Evolutionary conservation across 2,888 invertebrate species (phyloP).

Genomic region (Drosophila lutescens): DNA sequence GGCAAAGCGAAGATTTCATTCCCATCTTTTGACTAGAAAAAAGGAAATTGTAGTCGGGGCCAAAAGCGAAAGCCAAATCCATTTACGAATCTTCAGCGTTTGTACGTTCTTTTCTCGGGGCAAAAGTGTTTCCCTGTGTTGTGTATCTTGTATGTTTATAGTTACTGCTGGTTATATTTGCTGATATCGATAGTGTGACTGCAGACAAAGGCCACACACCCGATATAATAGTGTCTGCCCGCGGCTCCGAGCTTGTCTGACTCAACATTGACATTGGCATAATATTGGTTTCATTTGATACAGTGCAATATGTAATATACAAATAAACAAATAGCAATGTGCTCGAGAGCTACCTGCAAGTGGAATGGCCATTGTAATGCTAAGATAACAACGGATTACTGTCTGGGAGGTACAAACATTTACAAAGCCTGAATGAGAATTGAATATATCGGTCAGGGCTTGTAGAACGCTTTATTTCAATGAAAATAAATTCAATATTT

Average conservation of each 20-base stretch:
- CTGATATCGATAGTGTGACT: slow-evolving; percentile 18
- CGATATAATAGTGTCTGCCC: slow-evolving; percentile 37
- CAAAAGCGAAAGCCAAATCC: slow-evolving; percentile 31
- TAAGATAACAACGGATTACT: slow-evolving; percentile 26
- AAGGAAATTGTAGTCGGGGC: slow-evolving; percentile 28
- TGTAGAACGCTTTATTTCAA: neutral
- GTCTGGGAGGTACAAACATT: slow-evolving; percentile 6
- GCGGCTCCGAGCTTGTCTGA: slow-evolving; percentile 29
- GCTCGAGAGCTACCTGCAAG: neutral
- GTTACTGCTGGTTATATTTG: slow-evolving; percentile 28
- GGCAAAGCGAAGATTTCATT: slow-evolving; percentile 30
- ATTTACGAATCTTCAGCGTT: slow-evolving; percentile 19
- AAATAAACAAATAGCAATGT: slow-evolving; percentile 25
- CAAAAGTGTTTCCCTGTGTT: slow-evolving; percentile 29
- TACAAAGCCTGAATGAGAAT: neutral
- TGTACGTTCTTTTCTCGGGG: slow-evolving; percentile 23
- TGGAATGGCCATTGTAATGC: slow-evolving; percentile 11
- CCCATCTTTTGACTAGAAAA: slow-evolving; percentile 9
- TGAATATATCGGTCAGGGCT: neutral
- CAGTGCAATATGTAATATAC: slow-evolving; percentile 33
- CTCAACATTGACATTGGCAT: slow-evolving; percentile 47
- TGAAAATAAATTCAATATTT: neutral
- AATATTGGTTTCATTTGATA: slow-evolving; percentile 41
- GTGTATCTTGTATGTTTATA: slow-evolving; percentile 30
- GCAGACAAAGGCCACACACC: slow-evolving; percentile 28